Base-by-base conservation (phyloP, 2,888 invertebrate genomes). In the Formica aserva region DNA sequence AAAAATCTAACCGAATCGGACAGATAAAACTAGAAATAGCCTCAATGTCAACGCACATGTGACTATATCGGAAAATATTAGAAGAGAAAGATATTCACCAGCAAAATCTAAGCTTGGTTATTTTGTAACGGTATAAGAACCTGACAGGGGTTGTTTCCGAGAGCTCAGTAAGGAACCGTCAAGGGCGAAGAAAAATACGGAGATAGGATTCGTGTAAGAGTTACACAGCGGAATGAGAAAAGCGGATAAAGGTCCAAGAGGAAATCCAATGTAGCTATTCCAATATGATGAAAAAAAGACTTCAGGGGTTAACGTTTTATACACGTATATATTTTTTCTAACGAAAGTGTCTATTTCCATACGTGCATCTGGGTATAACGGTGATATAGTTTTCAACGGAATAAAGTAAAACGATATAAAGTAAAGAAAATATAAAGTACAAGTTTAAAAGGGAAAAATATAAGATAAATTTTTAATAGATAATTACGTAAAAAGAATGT, bases 141-240 rank as follows among this genome's bases (percentile, higher is more conserved):
- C 18, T 80, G n/a, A 75, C 62, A 66, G 81, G 81, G 83, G 82
- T 85, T 81, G 78, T 65, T 78, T 71, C 75, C 45, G 63, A 81
- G 74, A 66, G 85, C 85, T 87, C 86, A 82, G 82, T 88, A 89
- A 90, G 85, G 72, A 80, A 83, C 45, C 60, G 83, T 78, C 81
- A 81, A 80, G 84, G 72, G 75, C 69, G 84, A 83, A 82, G 85
- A 84, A 87, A 90, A 86, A 86, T 88, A 87, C 85, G 84, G 85
- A 83, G 88, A 89, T 90, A 45, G 88, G 86, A 90, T 90, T 84
- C 83, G 75, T 63, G 77, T 77, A 67, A 78, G 87, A 85, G 86
- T 84, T 87, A 87, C 83, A 85, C 67, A 74, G 52, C 48, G 82
- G 77, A 85, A 85, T 74, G 87, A 86, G 83, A 83, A 84, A 86